Conservation (phyloP, 2,113 vertebrate species). For the Crotophaga sulcirostris region DNA sequence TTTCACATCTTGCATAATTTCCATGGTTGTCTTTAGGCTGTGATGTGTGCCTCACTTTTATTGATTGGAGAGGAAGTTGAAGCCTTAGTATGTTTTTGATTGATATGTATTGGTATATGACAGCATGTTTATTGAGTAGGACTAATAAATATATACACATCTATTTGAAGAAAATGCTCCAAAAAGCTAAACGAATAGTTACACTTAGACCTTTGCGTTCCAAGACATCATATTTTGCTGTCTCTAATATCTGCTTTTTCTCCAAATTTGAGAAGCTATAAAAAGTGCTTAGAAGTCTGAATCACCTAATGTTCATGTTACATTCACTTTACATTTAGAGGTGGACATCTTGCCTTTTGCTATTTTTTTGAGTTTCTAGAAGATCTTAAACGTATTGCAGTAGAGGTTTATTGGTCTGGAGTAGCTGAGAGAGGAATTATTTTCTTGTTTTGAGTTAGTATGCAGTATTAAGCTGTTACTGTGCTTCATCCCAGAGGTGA, state of each 20-base stretch:
- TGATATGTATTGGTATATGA: background rate
- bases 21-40: background rate
- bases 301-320: background rate
- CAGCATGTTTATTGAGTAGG: background rate
- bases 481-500: background rate
- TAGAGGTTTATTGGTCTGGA: background rate
- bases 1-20: background rate
- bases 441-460: background rate
- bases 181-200: background rate
- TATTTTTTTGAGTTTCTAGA: background rate
- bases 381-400: background rate
- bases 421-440: background rate
- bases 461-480: background rate
- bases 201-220: background rate
- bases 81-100: background rate
- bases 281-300: background rate
- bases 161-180: background rate
- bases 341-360: background rate
- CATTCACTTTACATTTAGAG: background rate
- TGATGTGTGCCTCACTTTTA: background rate
- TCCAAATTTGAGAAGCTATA: background rate
- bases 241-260: background rate
- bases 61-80: background rate
- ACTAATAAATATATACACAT: background rate
- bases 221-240: background rate